phyloP scores from a whole-genome alignment of 2,797 vertebrate genomes.

The Poeciliopsis infans region DNA sequence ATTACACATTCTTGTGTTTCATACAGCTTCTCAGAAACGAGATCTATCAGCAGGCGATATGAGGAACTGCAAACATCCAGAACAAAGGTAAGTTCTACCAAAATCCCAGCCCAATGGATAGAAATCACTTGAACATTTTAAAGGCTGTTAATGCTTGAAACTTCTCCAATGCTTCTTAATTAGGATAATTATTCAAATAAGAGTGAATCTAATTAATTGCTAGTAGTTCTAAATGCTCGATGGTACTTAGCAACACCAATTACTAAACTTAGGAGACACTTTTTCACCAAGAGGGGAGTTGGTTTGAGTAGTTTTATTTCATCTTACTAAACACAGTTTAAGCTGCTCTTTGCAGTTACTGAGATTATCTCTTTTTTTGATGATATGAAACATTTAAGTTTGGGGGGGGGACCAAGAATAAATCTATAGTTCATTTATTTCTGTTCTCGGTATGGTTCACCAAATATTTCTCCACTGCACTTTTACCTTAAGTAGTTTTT shows the following conservation, averaged over 20 bases:
- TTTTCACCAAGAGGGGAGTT: neutral
- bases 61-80: neutral
- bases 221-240: neutral
- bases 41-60: fast-evolving
- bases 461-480: neutral
- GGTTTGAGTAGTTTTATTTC: neutral
- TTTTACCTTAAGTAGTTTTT: neutral
- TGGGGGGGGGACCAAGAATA: neutral
- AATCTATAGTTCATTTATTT: neutral
- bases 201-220: neutral
- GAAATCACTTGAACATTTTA: neutral
- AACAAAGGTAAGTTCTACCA: conserved; percentile 6
- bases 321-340: neutral
- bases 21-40: neutral
- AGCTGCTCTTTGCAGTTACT: neutral
- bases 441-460: neutral
- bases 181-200: neutral
- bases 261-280: neutral
- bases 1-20: neutral
- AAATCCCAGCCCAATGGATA: neutral
- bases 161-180: neutral
- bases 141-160: neutral
- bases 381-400: neutral
- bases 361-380: neutral
- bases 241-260: neutral